phyloP scores from a whole-genome alignment of 2,113 vertebrate species.

The Salvelinus alpinus region DNA sequence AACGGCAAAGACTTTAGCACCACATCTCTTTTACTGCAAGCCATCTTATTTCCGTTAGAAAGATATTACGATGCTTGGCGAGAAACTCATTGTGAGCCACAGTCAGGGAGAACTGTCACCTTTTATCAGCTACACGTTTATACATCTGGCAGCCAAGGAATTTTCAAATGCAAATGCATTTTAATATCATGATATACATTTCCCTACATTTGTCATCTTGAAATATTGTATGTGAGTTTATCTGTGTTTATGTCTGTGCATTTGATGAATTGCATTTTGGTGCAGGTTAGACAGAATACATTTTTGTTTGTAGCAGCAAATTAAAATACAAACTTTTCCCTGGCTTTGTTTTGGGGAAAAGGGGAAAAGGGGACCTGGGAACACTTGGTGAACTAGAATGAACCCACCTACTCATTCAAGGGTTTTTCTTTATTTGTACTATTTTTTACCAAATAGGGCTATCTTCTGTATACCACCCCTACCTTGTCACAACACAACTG shows the following conservation, averaged over 20 bases:
- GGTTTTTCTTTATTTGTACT: too few relatives aligned
- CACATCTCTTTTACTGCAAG: background rate
- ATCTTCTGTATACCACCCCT: too few relatives aligned
- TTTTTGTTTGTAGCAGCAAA: background rate
- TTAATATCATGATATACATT: conserved; percentile 9
- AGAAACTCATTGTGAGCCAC: background rate
- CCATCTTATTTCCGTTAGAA: background rate
- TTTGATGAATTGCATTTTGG: background rate
- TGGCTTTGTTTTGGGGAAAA: background rate
- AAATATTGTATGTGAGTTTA: background rate
- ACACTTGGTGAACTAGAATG: too few relatives aligned
- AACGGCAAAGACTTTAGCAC: background rate
- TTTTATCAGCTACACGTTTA: conserved; percentile 4
- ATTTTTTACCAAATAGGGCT: too few relatives aligned
- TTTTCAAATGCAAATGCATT: conserved; percentile 1
- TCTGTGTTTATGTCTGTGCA: background rate
- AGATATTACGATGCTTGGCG: background rate
- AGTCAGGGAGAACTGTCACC: background rate
- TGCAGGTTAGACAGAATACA: background rate
- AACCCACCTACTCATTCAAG: too few relatives aligned
- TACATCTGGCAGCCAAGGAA: background rate
- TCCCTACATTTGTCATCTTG: background rate
- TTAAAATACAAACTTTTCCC: background rate
- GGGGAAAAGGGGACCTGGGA: background rate
- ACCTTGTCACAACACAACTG: too few relatives aligned